A percentile compares a stretch with the other conserved stretches of the same genome.
phyloP scores from a whole-genome alignment of 2,113 vertebrate genomes.

The Podocnemis expansa region DNA sequence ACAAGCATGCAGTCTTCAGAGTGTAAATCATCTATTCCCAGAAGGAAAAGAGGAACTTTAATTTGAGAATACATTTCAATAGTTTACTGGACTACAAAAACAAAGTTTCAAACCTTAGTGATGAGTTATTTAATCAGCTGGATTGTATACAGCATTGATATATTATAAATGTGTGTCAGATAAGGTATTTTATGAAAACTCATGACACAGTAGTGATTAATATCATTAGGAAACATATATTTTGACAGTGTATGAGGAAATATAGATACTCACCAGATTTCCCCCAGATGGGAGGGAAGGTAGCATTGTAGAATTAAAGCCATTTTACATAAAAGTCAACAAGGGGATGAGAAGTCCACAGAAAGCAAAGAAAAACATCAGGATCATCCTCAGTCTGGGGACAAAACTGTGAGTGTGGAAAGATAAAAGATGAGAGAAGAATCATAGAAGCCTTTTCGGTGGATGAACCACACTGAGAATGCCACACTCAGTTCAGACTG shows the following conservation, averaged over 20 bases:
- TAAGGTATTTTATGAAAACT: neutral
- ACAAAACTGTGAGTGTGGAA: neutral
- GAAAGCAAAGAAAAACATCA: neutral
- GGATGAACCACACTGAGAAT: too few relatives aligned
- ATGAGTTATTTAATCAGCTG: neutral
- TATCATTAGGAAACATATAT: neutral
- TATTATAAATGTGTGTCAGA: neutral
- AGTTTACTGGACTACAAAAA: neutral
- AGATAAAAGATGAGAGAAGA: neutral
- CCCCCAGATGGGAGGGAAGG: neutral
- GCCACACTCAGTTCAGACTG: too few relatives aligned
- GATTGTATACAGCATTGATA: neutral
- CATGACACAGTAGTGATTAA: neutral
- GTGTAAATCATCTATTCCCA: neutral
- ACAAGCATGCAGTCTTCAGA: neutral
- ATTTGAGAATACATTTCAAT: neutral
- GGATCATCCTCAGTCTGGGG: neutral
- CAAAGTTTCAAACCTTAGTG: neutral
- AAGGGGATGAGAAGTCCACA: neutral
- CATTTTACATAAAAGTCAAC: neutral
- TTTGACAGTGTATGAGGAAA: neutral
- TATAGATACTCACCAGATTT: neutral
- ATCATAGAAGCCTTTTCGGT: neutral
- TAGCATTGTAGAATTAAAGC: neutral
- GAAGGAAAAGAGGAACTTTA: neutral